Conservation (phyloP, 1,140 invertebrate species). For the Stegodyphus dumicola region DNA sequence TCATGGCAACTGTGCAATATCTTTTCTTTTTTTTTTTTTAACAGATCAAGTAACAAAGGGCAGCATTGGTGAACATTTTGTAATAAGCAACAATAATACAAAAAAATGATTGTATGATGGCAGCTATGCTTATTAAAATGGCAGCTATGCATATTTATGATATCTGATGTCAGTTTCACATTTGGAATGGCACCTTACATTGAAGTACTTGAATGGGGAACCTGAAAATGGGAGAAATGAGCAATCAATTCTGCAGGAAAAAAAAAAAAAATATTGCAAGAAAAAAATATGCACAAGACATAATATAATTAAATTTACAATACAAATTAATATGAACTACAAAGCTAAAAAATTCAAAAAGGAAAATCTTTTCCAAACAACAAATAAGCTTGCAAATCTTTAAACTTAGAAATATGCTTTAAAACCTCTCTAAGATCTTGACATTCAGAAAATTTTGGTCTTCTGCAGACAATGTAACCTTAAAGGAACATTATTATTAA, state of each 20-base stretch:
- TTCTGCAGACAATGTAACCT: too few relatives aligned
- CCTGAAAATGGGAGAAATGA: slow-evolving; percentile 1
- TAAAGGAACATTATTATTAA: too few relatives aligned
- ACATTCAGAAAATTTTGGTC: too few relatives aligned
- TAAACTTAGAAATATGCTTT: too few relatives aligned
- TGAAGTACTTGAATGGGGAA: slow-evolving; percentile 46
- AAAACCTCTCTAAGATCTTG: too few relatives aligned
- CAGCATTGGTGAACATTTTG: slow-evolving; percentile 1
- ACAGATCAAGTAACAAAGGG: background rate
- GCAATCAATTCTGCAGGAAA: background rate
- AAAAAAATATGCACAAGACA: background rate
- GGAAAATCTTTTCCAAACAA: background rate
- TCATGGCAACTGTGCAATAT: slow-evolving; percentile 37
- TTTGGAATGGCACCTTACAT: slow-evolving; percentile 53
- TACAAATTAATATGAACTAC: background rate
- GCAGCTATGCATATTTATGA: background rate
- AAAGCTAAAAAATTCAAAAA: background rate
- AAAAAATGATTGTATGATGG: background rate
- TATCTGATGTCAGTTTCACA: slow-evolving; percentile 3
- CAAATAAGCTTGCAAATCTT: background rate
- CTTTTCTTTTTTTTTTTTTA: slow-evolving; percentile 8
- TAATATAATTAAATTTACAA: background rate
- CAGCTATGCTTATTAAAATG: background rate
- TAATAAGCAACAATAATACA: slow-evolving; percentile 20
- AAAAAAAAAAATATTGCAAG: background rate